These are phyloP conservation scores for Sparus aurata DNA, from an alignment of 2,797 vertebrate species.

Conservation along the genomic window DNA sequence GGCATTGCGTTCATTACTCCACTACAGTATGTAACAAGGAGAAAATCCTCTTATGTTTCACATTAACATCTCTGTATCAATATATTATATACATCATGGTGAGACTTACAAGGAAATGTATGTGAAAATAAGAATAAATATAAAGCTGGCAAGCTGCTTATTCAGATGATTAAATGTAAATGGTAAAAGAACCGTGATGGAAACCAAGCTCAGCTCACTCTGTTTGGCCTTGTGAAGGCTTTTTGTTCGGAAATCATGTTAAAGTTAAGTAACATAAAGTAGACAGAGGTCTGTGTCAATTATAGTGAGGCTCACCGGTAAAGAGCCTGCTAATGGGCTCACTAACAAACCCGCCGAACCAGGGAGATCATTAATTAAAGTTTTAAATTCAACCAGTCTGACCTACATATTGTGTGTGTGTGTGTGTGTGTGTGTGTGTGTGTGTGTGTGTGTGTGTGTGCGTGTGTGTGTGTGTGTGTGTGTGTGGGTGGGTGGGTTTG, in stretches of 20 bases:
- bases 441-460: slow-evolving; percentile 33
- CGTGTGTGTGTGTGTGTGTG: slow-evolving; percentile 28
- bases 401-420: slow-evolving; percentile 43
- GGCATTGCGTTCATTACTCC: background rate
- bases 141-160: background rate
- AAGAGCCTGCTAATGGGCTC: slow-evolving; percentile 49
- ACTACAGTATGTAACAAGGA: background rate
- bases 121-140: background rate
- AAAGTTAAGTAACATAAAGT: background rate
- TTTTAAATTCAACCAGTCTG: slow-evolving; percentile 47
- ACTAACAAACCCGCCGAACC: slow-evolving; percentile 38
- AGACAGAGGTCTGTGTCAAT: slow-evolving; percentile 9
- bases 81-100: background rate
- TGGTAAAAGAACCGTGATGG: background rate
- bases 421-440: slow-evolving; percentile 35
- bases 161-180: background rate
- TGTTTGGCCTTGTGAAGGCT: background rate
- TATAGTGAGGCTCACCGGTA: slow-evolving; percentile 22
- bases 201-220: background rate
- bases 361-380: slow-evolving; percentile 60
- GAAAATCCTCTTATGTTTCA: background rate
- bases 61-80: slow-evolving; percentile 1
- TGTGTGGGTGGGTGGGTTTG: slow-evolving; percentile 34
- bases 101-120: background rate
- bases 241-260: slow-evolving; percentile 6